Base-by-base conservation (phyloP, 23 tunicate genomes). In the Oikopleura albicans region DNA sequence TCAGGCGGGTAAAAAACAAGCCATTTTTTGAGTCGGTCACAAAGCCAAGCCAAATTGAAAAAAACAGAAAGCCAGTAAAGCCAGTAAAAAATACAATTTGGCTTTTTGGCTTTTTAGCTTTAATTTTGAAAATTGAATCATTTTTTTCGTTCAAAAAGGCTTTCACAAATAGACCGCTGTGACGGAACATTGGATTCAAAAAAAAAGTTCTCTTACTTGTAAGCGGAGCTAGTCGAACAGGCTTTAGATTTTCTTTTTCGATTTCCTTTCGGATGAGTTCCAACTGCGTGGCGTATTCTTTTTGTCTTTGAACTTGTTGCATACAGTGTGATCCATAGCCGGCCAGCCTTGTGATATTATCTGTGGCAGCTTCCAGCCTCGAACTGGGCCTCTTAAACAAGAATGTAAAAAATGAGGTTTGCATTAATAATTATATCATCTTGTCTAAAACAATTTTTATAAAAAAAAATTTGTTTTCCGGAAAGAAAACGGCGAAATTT, bases 381-480 rank as follows among this genome's bases (percentile, higher is more conserved):
- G 79, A 71, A 71, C 79, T 71, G 28, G 79, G 79, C 37, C 79
- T 16, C 79, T 71, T 12, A 29, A 71, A 71, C 35, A 71, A 2
- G 22, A 49, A 49, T 8, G 8, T 49, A 22, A n/a, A n/a, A n/a
- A n/a, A n/a, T n/a, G n/a, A n/a, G n/a, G n/a, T n/a, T n/a, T n/a
- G n/a, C n/a, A n/a, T n/a, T n/a, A n/a, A n/a, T n/a, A n/a, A n/a
- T n/a, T n/a, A n/a, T n/a, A n/a, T n/a, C n/a, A n/a, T n/a, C n/a
- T n/a, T n/a, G n/a, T n/a, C n/a, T n/a, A n/a, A n/a, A n/a, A n/a
- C n/a, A n/a, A n/a, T n/a, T n/a, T n/a, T n/a, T n/a, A n/a, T n/a
- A n/a, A n/a, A n/a, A n/a, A n/a, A n/a, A n/a, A n/a, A n/a, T n/a
- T n/a, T n/a, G n/a, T n/a, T n/a, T n/a, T n/a, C n/a, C n/a, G n/a